Conservation (phyloP, 1,140 invertebrate species). For the Brachionus manjavacas region DNA sequence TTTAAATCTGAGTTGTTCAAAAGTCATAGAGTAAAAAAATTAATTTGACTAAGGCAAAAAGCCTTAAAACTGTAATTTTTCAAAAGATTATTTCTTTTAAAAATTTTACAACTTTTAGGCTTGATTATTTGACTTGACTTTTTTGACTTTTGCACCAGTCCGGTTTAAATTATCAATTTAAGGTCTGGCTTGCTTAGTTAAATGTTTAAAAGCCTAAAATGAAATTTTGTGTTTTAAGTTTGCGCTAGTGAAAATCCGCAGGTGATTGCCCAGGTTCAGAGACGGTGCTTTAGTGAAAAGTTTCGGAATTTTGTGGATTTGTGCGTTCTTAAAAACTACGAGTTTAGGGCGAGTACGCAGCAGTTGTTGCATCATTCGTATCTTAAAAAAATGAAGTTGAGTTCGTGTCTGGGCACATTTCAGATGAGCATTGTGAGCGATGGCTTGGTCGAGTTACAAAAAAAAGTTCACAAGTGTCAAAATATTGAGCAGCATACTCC, state of each 20-base stretch:
- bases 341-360: not conserved
- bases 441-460: conserved; percentile 21
- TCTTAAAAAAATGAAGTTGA: conserved; percentile 36
- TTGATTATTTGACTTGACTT: no score
- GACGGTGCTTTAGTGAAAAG: conserved; percentile 3
- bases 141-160: no score
- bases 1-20: no score
- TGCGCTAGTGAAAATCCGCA: conserved; percentile 27
- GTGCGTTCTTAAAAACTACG: conserved; percentile 16
- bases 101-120: no score
- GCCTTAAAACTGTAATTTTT: no score
- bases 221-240: not conserved
- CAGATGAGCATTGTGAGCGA: conserved; percentile 25
- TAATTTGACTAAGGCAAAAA: no score
- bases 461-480: conserved; percentile 6
- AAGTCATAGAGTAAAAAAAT: no score
- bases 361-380: conserved; percentile 26
- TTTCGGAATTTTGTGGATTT: conserved; percentile 40
- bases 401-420: not conserved
- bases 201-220: not conserved
- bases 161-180: no score
- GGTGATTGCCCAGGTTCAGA: conserved; percentile 17
- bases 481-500: not conserved
- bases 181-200: not conserved
- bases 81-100: no score